phyloP scores from a whole-genome alignment of 2,113 vertebrate species.

The Tachuris rubrigastra region DNA sequence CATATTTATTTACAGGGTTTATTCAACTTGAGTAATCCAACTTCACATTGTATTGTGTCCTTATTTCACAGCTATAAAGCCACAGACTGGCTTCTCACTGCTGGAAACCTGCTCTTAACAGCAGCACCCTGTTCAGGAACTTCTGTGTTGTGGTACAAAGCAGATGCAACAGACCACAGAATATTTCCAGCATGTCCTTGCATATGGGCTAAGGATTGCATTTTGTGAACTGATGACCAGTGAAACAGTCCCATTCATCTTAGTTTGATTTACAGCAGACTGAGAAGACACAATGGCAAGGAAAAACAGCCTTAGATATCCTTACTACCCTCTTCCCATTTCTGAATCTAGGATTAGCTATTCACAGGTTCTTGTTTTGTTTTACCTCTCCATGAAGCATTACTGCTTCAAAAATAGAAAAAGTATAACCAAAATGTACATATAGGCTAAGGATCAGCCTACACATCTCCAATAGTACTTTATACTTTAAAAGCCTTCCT shows the following conservation, averaged over 20 bases:
- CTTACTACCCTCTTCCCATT: background rate
- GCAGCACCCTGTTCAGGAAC: background rate
- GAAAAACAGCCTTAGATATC: background rate
- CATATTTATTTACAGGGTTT: background rate
- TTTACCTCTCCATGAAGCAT: background rate
- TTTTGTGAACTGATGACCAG: background rate
- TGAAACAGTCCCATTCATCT: background rate
- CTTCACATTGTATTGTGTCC: background rate
- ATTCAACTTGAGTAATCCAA: background rate
- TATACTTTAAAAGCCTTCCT: background rate
- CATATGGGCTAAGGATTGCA: background rate
- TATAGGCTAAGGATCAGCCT: background rate
- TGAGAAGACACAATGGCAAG: background rate
- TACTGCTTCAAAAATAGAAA: background rate
- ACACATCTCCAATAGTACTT: background rate
- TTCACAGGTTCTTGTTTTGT: background rate
- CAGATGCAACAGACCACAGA: background rate
- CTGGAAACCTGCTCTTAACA: background rate
- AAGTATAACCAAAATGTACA: background rate
- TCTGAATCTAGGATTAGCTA: background rate
- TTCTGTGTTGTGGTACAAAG: background rate
- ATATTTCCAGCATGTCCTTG: background rate
- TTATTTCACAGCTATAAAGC: background rate
- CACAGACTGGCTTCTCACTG: fast-evolving
- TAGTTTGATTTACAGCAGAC: background rate